These are phyloP conservation scores for Dicrostonyx torquatus DNA, from an alignment of 2,797 vertebrate species.

Conservation along the genomic window DNA sequence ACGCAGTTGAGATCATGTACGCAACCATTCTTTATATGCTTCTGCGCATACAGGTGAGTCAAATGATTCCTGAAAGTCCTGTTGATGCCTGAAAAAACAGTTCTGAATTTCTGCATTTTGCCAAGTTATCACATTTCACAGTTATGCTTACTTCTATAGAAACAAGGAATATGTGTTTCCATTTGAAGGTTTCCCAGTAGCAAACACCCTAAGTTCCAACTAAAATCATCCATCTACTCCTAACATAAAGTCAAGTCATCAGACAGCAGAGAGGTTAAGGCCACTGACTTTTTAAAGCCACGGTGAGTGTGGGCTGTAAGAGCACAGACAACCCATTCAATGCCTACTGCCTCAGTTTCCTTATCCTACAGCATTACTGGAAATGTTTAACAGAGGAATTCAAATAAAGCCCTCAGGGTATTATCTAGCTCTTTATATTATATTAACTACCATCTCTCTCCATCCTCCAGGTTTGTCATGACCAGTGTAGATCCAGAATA, in stretches of 20 bases:
- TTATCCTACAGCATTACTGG: not conserved
- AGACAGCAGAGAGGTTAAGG: not conserved
- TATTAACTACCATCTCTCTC: not conserved
- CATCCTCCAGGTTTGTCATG: not conserved
- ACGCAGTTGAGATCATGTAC: constrained; percentile 2
- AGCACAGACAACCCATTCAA: not conserved
- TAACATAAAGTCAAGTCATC: not conserved
- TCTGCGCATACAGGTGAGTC: not conserved
- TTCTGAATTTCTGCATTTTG: constrained; percentile 25
- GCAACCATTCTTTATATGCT: not conserved
- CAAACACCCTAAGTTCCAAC: constrained; percentile 2
- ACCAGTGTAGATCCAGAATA: not conserved
- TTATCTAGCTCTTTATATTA: not conserved
- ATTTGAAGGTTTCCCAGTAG: constrained; percentile 41
- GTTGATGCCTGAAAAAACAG: constrained; percentile 5
- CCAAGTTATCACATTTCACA: constrained; percentile 30
- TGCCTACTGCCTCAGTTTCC: not conserved
- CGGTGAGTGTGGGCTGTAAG: not conserved
- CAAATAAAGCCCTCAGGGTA: not conserved
- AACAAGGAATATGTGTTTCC: not conserved
- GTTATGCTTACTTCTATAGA: not conserved
- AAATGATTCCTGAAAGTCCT: constrained; percentile 20
- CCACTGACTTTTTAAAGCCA: not conserved
- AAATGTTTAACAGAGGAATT: constrained; percentile 12
- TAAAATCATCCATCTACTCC: not conserved